phyloP scores from a whole-genome alignment of 2,888 invertebrate genomes.

The Argyresthia goedartella region DNA sequence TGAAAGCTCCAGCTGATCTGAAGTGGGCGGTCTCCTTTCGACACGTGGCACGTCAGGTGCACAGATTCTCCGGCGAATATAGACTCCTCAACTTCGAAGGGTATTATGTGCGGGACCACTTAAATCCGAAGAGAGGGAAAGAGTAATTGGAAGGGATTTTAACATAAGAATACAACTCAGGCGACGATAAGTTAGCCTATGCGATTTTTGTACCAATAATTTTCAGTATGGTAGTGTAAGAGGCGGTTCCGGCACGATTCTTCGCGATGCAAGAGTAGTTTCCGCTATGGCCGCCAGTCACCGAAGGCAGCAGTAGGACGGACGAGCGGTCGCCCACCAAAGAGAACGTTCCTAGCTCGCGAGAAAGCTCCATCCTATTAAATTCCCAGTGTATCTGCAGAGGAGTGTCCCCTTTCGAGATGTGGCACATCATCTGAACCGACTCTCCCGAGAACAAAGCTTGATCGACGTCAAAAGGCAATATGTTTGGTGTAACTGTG shows the following conservation, averaged over 20 bases:
- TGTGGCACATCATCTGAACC: constrained; percentile 73
- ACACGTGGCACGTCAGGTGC: constrained; percentile 75
- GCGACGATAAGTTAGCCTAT: constrained; percentile 13
- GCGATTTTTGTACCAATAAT: constrained; percentile 53
- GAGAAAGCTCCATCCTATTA: constrained; percentile 58
- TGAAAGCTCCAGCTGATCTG: constrained; percentile 79
- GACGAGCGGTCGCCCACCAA: constrained; percentile 58
- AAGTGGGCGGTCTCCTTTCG: constrained; percentile 80
- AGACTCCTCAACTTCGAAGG: constrained; percentile 77
- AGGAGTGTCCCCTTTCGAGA: constrained; percentile 76
- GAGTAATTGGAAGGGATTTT: constrained; percentile 10
- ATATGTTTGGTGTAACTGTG: constrained; percentile 70
- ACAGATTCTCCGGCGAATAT: constrained; percentile 77
- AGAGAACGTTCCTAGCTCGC: constrained; percentile 59
- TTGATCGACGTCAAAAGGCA: constrained; percentile 74
- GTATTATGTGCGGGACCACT: constrained; percentile 75
- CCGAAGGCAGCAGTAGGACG: constrained; percentile 61
- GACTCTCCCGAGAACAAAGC: constrained; percentile 74
- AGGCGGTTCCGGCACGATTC: constrained; percentile 63
- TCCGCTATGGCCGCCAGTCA: constrained; percentile 64
- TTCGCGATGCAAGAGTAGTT: constrained; percentile 71
- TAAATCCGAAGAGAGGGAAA: constrained; percentile 22
- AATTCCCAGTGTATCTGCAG: constrained; percentile 75
- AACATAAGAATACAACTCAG: constrained; percentile 15
- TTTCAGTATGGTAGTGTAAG: constrained; percentile 61